These are phyloP conservation scores for Hemicordylus capensis DNA, from an alignment of 2,113 vertebrate genomes.

Conservation along the genomic window DNA sequence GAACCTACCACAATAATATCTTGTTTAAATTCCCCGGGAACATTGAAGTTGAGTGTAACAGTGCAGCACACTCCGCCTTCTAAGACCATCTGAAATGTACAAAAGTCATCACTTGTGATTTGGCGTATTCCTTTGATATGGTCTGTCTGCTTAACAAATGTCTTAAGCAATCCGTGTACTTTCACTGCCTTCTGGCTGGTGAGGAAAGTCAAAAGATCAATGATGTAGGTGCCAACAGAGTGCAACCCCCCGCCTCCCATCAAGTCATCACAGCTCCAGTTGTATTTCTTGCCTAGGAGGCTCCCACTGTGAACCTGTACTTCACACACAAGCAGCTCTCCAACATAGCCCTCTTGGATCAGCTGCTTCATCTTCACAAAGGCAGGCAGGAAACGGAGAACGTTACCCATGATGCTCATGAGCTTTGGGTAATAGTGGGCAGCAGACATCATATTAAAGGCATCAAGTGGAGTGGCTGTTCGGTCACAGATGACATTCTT, in stretches of 20 bases:
- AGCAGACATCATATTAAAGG: constrained; percentile 97
- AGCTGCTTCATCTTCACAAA: constrained; percentile 97
- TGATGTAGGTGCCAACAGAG: constrained; percentile 98
- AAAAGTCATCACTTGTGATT: constrained; percentile 99
- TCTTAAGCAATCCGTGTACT: constrained; percentile 95
- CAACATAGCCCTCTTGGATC: constrained; percentile 92
- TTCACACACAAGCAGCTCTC: constrained; percentile 96
- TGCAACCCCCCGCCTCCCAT: constrained; percentile 98
- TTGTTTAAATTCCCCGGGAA: constrained; percentile 94
- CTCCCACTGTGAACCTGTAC: constrained; percentile 96
- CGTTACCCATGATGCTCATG: constrained; percentile 99
- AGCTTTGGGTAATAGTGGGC: constrained; percentile 99
- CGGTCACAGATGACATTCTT: constrained; percentile 98
- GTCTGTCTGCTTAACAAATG: constrained; percentile 97
- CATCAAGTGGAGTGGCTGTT: constrained; percentile 93
- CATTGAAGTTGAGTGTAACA: constrained; percentile 96
- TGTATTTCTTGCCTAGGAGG: constrained; percentile 96
- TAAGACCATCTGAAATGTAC: constrained; percentile 97
- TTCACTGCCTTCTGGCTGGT: constrained; percentile 91
- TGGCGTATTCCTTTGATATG: constrained; percentile 97
- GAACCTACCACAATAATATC: constrained; percentile 93
- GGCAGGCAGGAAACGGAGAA: constrained; percentile 93
- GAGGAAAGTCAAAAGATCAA: constrained; percentile 95
- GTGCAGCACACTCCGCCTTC: constrained; percentile 96
- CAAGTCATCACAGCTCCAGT: constrained; percentile 98